Evolutionary conservation across 1,140 invertebrate genomes (phyloP), one percentile per base, ranked within the genome.

Genomic region (Pogonomyrmex barbatus): DNA sequence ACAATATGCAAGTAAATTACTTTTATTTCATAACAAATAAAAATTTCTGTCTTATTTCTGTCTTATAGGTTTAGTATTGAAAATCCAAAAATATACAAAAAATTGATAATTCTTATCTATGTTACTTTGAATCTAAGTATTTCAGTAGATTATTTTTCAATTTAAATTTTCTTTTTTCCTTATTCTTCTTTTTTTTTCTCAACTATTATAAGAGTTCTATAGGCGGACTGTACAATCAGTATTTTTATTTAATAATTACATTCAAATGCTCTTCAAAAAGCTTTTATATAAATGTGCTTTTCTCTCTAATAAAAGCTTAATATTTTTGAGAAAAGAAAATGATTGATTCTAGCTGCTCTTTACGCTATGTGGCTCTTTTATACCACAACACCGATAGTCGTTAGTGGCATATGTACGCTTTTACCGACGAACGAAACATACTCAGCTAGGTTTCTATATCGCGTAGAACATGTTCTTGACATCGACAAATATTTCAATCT

Each of bases 351-450:
- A 83, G 79, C 17, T 42, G 6, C 4, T 47, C 2, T 83, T 24
- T 83, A 62, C 4, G 2, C 9, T 0, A 14, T 6, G 3, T 50
- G 42, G 30, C 0, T 73, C 12, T 73, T 39, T 12, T 83, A 73
- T 12, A 8, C 30, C 3, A 36, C 17, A 10, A 65, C 36, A 30
- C 60, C 76, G 2, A 4, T 65, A 6, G n/a, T n/a, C 10, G 5
- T 63, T 47, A 65, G 33, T 17, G 14, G 10, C 6, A 5, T 56
- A 1, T 52, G 65, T n/a, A 12, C 0, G 0, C 2, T 52, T 39
- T 47, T 83, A 24, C 42, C 67, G 14, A 60, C n/a, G 17, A 83
- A 83, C 8, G 12, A 58, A 58, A 83, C 79, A 2, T 73, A 83
- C 10, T 9, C 52, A 42, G 30, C 17, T 42, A 83, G 30, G 0